phyloP scores from a whole-genome alignment of 2,797 vertebrate genomes.

The Catostomus latipinnis region DNA sequence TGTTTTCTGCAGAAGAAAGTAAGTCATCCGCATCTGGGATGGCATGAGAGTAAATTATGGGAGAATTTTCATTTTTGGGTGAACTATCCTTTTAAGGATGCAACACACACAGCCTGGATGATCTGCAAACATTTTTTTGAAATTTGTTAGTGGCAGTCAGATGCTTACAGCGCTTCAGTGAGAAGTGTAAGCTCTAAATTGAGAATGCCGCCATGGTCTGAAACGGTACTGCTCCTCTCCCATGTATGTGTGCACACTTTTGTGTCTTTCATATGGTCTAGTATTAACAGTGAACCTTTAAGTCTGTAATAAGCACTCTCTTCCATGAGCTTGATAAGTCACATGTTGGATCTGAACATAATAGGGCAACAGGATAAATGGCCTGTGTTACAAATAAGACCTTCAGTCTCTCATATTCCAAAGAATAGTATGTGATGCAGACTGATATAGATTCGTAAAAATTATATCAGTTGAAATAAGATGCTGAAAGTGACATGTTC shows the following conservation, averaged over 20 bases:
- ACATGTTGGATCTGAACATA: neutral
- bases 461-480: neutral
- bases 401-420: neutral
- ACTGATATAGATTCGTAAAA: neutral
- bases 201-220: neutral
- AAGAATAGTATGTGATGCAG: neutral
- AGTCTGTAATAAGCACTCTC: neutral
- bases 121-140: too few species aligned
- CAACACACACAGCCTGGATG: too few species aligned
- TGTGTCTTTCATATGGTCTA: neutral
- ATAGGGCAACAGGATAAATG: neutral
- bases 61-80: too few species aligned
- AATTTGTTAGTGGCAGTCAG: too few species aligned
- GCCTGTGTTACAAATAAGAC: neutral
- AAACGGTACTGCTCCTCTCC: neutral
- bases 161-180: too few species aligned
- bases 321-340: neutral
- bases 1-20: too few species aligned
- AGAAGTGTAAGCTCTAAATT: neutral
- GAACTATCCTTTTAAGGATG: too few species aligned
- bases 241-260: conserved; percentile 5
- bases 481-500: neutral
- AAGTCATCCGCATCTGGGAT: too few species aligned
- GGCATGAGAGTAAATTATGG: too few species aligned
- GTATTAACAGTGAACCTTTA: neutral